phyloP scores from a whole-genome alignment of 2,888 invertebrate genomes.

The Cephus sareptanus region DNA sequence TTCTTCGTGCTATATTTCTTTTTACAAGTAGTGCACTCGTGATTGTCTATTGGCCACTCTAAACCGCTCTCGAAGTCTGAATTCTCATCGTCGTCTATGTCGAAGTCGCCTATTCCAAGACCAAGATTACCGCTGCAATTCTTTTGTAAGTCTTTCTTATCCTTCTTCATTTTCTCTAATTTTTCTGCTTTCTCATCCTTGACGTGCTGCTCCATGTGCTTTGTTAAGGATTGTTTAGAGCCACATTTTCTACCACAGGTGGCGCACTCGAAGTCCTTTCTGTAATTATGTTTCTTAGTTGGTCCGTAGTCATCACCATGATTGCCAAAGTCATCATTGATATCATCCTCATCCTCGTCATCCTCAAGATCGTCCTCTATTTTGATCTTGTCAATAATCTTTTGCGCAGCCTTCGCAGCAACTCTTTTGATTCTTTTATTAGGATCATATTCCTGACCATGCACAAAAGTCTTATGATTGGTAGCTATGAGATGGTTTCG shows the following conservation, averaged over 20 bases:
- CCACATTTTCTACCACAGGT: constrained; percentile 55
- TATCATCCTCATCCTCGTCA: constrained; percentile 35
- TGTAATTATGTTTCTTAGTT: constrained; percentile 27
- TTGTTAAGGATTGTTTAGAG: constrained; percentile 55
- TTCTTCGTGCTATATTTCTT: constrained; percentile 63
- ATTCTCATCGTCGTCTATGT: constrained; percentile 52
- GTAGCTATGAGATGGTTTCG: constrained; percentile 63
- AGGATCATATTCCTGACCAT: constrained; percentile 60
- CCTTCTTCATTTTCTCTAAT: constrained; percentile 25
- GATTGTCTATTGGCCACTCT: constrained; percentile 62
- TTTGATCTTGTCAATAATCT: constrained; percentile 61
- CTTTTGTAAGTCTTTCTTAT: constrained; percentile 29
- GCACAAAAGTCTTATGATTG: constrained; percentile 56
- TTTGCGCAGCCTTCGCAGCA: constrained; percentile 61
- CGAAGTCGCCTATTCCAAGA: constrained; percentile 23
- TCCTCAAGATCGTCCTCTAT: constrained; percentile 49
- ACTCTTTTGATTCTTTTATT: constrained; percentile 61
- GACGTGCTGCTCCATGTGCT: constrained; percentile 58
- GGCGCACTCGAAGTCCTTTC: constrained; percentile 51
- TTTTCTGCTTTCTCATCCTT: constrained; percentile 45
- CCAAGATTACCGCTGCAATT: neutral
- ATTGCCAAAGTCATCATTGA: constrained; percentile 23
- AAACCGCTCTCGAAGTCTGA: constrained; percentile 59
- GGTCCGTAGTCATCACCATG: constrained; percentile 16
- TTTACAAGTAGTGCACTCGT: constrained; percentile 61